Conservation (phyloP, 2,113 vertebrate species). For the Lichenostomus cassidix region DNA sequence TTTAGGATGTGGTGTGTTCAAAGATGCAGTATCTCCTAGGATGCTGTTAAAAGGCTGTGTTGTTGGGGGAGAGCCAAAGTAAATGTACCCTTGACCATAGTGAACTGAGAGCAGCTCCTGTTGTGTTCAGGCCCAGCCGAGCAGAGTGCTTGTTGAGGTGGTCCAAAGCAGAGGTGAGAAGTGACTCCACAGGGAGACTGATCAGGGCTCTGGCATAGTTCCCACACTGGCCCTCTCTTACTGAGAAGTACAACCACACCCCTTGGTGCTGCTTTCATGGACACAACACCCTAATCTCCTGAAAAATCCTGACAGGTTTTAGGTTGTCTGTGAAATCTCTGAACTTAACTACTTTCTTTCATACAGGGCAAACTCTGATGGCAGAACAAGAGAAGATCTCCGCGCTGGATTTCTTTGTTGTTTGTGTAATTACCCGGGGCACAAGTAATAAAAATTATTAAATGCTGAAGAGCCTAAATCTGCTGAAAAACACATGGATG, state of each 20-base stretch:
- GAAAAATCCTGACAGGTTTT: neutral
- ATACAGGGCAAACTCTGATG: neutral
- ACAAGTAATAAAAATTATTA: neutral
- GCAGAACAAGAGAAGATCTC: neutral
- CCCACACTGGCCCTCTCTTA: neutral
- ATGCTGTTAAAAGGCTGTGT: neutral
- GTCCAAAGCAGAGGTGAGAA: neutral
- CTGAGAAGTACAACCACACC: neutral
- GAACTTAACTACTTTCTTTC: neutral
- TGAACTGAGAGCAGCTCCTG: neutral
- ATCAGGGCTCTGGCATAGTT: neutral
- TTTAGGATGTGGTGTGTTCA: neutral
- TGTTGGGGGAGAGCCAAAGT: neutral
- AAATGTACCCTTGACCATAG: neutral
- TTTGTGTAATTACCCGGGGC: neutral
- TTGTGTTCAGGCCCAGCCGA: neutral
- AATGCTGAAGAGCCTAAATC: neutral
- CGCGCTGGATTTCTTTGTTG: neutral
- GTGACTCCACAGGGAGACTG: neutral
- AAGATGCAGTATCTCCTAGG: neutral
- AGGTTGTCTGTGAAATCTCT: neutral
- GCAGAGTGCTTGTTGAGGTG: neutral
- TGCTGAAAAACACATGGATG: neutral
- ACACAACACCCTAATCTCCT: neutral
- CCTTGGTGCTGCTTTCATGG: rapidly evolving